Percentiles rank a stretch among this genome's conserved stretches.
phyloP scores from a whole-genome alignment of 2,888 invertebrate species.

The Clistopyga incitator region DNA sequence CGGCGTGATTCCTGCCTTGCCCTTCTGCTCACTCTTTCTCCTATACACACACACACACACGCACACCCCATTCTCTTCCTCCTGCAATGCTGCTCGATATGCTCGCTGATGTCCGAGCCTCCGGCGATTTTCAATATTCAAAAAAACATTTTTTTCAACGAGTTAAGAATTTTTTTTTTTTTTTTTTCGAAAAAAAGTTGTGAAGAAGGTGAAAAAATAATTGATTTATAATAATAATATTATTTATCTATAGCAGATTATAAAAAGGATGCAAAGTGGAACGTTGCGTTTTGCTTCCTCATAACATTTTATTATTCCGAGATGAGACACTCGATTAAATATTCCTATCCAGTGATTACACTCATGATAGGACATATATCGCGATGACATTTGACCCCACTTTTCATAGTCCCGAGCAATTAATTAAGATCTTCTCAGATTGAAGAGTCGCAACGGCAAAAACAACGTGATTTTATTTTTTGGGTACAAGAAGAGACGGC shows the following conservation, averaged over 20 bases:
- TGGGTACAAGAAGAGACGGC: not conserved
- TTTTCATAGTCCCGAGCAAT: not conserved
- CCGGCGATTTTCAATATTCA: not conserved
- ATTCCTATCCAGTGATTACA: not conserved
- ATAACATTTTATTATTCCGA: not conserved
- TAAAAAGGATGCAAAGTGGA: no score
- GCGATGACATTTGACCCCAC: not conserved
- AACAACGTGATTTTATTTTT: not conserved
- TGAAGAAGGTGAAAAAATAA: not conserved
- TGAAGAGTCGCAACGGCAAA: not conserved
- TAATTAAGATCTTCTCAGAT: constrained; percentile 29
- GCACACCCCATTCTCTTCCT: constrained; percentile 19
- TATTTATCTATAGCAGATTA: no score
- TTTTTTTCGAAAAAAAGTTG: no score
- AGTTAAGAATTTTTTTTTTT: not conserved
- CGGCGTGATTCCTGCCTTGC: constrained; percentile 27
- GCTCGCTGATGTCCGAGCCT: constrained; percentile 15
- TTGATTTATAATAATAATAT: no score
- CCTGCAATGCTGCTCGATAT: not conserved
- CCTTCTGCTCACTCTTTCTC: constrained; percentile 45
- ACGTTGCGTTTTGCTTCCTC: no score
- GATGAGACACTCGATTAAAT: constrained; percentile 2
- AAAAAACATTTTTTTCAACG: no score
- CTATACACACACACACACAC: no score
- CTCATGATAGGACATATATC: not conserved